Evolutionary conservation across 2,888 invertebrate genomes (phyloP).

Genomic region (Mamestra brassicae): DNA sequence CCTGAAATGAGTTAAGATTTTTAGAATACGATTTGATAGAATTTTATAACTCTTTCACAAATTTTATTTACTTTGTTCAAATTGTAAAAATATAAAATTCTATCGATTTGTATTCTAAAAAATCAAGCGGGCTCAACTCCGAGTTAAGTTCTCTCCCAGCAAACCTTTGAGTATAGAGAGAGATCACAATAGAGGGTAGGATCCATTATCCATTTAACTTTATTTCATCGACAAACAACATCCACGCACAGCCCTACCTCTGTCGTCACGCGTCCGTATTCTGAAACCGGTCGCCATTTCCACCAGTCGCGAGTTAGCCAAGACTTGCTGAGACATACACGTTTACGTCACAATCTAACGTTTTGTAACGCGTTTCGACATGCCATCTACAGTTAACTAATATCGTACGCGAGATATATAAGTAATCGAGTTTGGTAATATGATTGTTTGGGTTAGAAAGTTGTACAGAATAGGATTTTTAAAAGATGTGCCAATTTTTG

Average conservation of each 20-base stretch:
- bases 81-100: no score
- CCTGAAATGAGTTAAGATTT: no score
- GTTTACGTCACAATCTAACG: slow-evolving; percentile 55
- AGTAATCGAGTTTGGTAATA: slow-evolving; percentile 45
- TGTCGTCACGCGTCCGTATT: slow-evolving; percentile 60
- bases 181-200: no score
- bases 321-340: slow-evolving; percentile 30
- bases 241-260: slow-evolving; percentile 39
- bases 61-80: no score
- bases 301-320: slow-evolving; percentile 22
- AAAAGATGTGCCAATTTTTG: background rate
- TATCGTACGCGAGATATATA: slow-evolving; percentile 37
- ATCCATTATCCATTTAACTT: background rate
- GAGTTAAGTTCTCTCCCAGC: no score
- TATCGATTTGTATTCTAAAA: no score
- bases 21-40: no score
- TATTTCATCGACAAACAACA: slow-evolving; percentile 33
- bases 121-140: no score
- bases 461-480: background rate
- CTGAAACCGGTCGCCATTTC: slow-evolving; percentile 47
- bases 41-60: no score
- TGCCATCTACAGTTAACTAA: slow-evolving; percentile 27
- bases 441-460: slow-evolving; percentile 6
- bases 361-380: slow-evolving; percentile 58
- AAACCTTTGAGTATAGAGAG: no score